Conservation (phyloP, 2,888 invertebrate genomes). For the Taenaris catops region DNA sequence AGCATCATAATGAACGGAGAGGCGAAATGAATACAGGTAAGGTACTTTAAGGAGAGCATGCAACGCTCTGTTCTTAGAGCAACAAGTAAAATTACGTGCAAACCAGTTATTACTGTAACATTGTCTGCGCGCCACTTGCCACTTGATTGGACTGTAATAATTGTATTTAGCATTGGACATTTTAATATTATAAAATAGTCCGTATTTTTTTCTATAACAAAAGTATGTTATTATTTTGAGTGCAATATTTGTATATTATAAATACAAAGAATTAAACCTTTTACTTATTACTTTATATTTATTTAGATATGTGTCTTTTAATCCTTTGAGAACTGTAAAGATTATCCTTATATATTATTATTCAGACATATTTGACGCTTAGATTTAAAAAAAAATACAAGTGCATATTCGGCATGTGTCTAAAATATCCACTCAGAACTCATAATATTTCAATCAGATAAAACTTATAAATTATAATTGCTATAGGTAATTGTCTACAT, state of each 20-base stretch:
- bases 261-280: background rate
- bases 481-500: background rate
- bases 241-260: background rate
- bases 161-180: constrained; percentile 2
- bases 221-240: too few relatives aligned
- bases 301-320: too few relatives aligned
- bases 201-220: too few relatives aligned
- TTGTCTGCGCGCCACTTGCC: constrained; percentile 11
- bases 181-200: constrained; percentile 2
- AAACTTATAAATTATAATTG: constrained; percentile 4
- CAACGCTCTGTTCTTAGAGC: constrained; percentile 9
- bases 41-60: constrained; percentile 8
- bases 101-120: constrained; percentile 20
- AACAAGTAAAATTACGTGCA: constrained; percentile 19
- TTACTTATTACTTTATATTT: too few relatives aligned
- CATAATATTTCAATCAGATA: background rate
- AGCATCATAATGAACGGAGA: too few relatives aligned
- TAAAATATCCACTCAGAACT: too few relatives aligned
- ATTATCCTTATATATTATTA: too few relatives aligned
- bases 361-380: too few relatives aligned
- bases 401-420: too few relatives aligned
- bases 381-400: too few relatives aligned
- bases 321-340: too few relatives aligned
- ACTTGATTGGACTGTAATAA: constrained; percentile 1
- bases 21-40: too few relatives aligned